These are phyloP conservation scores for Agrotis puta DNA, from an alignment of 2,888 invertebrate species.

Conservation along the genomic window DNA sequence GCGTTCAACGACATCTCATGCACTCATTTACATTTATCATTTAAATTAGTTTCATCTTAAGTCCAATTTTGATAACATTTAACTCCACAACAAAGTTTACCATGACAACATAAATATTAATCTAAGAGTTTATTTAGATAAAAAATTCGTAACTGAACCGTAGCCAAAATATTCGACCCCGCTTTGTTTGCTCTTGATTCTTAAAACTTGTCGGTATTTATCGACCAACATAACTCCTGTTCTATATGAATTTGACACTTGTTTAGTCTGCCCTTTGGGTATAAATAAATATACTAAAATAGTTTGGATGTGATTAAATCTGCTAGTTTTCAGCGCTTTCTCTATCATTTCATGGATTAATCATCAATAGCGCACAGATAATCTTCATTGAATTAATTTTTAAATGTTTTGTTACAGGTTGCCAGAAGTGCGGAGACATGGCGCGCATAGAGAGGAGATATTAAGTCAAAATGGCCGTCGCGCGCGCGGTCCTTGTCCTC, in stretches of 20 bases:
- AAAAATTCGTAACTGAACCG: background rate
- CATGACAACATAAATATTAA: background rate
- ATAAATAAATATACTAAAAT: background rate
- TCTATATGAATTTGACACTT: background rate
- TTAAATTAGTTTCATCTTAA: slow-evolving; percentile 40
- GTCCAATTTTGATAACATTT: slow-evolving; percentile 11
- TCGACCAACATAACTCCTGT: background rate
- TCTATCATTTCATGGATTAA: background rate
- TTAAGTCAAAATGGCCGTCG: slow-evolving; percentile 88
- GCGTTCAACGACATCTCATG: slow-evolving; percentile 64
- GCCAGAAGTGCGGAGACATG: slow-evolving; percentile 79
- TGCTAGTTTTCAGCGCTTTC: background rate
- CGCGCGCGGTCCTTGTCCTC: slow-evolving; percentile 90
- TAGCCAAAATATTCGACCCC: background rate
- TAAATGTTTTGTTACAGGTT: slow-evolving; percentile 78
- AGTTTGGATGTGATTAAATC: background rate
- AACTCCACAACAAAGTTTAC: background rate
- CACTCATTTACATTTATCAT: slow-evolving; percentile 57
- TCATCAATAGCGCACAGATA: background rate
- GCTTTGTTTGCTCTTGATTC: background rate
- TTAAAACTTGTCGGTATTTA: background rate
- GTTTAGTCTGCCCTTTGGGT: background rate
- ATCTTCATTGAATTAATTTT: slow-evolving; percentile 4
- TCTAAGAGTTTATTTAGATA: background rate
- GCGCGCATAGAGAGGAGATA: slow-evolving; percentile 83